These are phyloP conservation scores for Oxyteleia sp. DNA, from an alignment of 2,888 invertebrate genomes.

Conservation along the genomic window DNA sequence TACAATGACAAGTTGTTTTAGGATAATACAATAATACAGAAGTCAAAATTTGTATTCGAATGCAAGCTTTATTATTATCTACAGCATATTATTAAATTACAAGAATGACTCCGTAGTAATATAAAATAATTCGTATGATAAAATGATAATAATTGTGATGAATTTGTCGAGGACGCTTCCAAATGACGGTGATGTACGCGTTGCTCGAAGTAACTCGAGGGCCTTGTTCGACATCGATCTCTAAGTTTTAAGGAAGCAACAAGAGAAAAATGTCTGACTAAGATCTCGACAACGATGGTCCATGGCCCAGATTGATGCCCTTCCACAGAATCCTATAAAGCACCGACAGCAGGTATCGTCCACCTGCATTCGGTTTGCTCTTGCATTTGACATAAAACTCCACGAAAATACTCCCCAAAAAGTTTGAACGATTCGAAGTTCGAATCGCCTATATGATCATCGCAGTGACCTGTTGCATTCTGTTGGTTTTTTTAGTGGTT, in stretches of 20 bases:
- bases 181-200: constrained; percentile 49
- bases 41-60: neutral
- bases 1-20: neutral
- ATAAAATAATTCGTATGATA: constrained; percentile 15
- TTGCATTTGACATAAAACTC: constrained; percentile 50
- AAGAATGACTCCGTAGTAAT: neutral
- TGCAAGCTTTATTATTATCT: constrained; percentile 79
- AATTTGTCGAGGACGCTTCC: constrained; percentile 49
- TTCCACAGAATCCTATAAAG: constrained; percentile 85
- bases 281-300: constrained; percentile 78
- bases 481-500: constrained; percentile 78
- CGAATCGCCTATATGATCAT: constrained; percentile 66
- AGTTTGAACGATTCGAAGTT: neutral
- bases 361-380: constrained; percentile 77
- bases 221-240: constrained; percentile 81
- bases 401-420: constrained; percentile 5
- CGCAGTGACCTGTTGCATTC: constrained; percentile 75
- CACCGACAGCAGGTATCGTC: constrained; percentile 76
- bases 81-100: constrained; percentile 23
- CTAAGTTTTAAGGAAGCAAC: constrained; percentile 75
- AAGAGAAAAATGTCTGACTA: constrained; percentile 75
- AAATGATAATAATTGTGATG: constrained; percentile 34
- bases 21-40: neutral
- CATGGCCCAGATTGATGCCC: constrained; percentile 86
- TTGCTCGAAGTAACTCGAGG: constrained; percentile 61